phyloP scores from a whole-genome alignment of 2,888 invertebrate genomes.

The Masnerella sp. region DNA sequence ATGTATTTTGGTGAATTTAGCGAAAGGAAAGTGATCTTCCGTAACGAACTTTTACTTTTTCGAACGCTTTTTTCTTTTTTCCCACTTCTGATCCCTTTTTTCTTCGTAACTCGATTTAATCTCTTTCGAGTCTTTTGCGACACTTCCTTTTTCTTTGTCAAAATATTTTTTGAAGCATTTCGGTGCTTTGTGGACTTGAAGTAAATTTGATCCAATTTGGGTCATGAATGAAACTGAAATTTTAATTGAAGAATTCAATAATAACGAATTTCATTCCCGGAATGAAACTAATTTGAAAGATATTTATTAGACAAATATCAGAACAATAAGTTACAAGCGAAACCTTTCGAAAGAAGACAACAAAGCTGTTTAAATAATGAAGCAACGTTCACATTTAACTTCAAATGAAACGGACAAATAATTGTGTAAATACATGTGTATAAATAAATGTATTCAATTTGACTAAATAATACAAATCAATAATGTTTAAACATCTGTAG shows the following conservation, averaged over 20 bases:
- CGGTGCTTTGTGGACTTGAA: background rate
- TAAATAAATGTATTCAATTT: too few relatives aligned
- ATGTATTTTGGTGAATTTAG: slow-evolving; percentile 27
- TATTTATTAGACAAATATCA: slow-evolving; percentile 5
- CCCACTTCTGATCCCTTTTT: slow-evolving; percentile 2
- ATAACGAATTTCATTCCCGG: background rate
- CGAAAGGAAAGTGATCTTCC: slow-evolving; percentile 30
- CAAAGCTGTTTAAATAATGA: slow-evolving; percentile 11
- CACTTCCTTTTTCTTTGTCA: slow-evolving; percentile 1
- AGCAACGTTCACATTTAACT: background rate
- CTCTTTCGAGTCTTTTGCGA: slow-evolving; percentile 8
- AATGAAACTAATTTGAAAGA: background rate
- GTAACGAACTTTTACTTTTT: slow-evolving; percentile 22
- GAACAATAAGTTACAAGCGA: slow-evolving; percentile 4
- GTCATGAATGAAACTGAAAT: too few relatives aligned
- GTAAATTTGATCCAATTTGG: too few relatives aligned
- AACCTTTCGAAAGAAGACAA: background rate
- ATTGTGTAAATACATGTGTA: too few relatives aligned
- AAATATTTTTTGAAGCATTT: background rate
- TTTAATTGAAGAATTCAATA: too few relatives aligned
- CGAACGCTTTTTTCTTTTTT: slow-evolving; percentile 6
- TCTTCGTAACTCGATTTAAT: slow-evolving; percentile 11
- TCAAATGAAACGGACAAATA: background rate
- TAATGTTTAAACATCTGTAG: too few relatives aligned
- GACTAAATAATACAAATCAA: slow-evolving; percentile 9